Conservation (phyloP, 2,113 vertebrate genomes). For the Prunella himalayana region DNA sequence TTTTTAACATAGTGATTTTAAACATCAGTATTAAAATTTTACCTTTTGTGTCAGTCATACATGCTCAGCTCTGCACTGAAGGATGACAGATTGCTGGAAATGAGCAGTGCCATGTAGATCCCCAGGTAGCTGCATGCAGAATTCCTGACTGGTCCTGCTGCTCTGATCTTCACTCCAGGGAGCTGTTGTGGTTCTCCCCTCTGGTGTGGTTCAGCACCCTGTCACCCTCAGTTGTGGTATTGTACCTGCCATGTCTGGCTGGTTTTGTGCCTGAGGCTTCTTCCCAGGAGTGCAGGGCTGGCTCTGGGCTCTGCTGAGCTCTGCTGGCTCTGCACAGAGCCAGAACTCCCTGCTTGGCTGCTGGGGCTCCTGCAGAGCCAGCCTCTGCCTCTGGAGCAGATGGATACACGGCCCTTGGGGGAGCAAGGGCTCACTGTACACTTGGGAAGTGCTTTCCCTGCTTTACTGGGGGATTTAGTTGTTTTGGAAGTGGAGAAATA, state of each 20-base stretch:
- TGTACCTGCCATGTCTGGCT: not conserved
- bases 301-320: not conserved
- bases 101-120: not conserved
- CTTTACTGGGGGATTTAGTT: not conserved
- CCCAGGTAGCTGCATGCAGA: not conserved
- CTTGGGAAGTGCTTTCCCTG: not conserved
- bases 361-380: not conserved
- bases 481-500: not conserved
- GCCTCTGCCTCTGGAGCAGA: not conserved
- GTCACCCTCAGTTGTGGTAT: accelerated
- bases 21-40: not conserved
- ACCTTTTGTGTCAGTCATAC: not conserved
- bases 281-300: not conserved
- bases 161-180: not conserved
- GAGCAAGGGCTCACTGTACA: not conserved
- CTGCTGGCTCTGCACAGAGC: not conserved
- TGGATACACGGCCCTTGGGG: accelerated
- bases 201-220: not conserved
- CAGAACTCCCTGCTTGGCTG: not conserved
- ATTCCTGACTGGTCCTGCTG: not conserved
- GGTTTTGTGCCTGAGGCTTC: not conserved
- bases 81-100: not conserved
- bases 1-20: not conserved
- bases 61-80: not conserved
- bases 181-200: not conserved